Conservation (phyloP, 2,888 invertebrate genomes). For the Amitus sp. region DNA sequence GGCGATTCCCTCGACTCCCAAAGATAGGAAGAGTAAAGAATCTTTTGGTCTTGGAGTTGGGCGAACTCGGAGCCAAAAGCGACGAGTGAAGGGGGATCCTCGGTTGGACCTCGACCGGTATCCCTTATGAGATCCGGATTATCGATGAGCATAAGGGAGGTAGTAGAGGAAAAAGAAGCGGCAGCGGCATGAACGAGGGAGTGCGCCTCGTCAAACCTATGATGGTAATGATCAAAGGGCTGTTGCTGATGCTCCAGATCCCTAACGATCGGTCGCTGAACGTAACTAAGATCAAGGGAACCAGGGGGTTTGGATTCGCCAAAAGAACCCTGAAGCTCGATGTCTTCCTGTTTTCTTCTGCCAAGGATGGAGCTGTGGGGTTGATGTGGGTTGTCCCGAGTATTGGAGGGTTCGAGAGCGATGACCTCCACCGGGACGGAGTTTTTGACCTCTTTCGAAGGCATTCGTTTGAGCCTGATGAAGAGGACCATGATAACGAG, state of each 20-base stretch:
- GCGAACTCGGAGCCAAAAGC: conserved; percentile 80
- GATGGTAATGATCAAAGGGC: conserved; percentile 43
- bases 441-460: conserved; percentile 80
- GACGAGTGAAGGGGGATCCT: conserved; percentile 60
- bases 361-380: conserved; percentile 41
- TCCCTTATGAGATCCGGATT: conserved; percentile 89
- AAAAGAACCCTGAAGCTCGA: conserved; percentile 58
- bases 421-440: conserved; percentile 70
- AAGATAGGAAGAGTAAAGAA: conserved; percentile 81
- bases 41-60: conserved; percentile 51
- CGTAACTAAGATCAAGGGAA: conserved; percentile 57
- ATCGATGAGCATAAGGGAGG: conserved; percentile 76
- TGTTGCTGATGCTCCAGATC: conserved; percentile 20
- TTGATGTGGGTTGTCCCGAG: conserved; percentile 34
- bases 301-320: conserved; percentile 55
- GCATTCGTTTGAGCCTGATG: conserved; percentile 78
- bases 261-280: conserved; percentile 52
- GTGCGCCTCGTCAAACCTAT: conserved; percentile 72
- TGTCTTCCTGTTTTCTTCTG: conserved; percentile 54
- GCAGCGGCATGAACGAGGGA: conserved; percentile 68
- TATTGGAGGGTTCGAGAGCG: conserved; percentile 36
- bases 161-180: conserved; percentile 77
- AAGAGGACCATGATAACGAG: conserved; percentile 79
- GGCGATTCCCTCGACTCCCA: conserved; percentile 73
- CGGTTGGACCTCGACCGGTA: conserved; percentile 67